phyloP scores from a whole-genome alignment of 2,113 vertebrate genomes.

The Phoxinus phoxinus region DNA sequence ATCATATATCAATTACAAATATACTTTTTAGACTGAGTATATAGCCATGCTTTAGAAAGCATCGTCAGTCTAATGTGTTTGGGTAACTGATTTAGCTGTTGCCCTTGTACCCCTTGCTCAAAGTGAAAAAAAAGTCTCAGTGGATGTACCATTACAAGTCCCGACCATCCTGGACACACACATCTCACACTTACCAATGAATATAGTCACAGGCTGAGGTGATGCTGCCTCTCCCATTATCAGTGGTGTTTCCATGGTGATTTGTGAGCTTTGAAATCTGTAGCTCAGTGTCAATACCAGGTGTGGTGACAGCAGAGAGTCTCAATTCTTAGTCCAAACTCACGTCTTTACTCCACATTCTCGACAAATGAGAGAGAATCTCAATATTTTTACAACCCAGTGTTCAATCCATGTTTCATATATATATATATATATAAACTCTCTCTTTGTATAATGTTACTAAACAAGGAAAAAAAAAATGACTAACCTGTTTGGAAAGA shows the following conservation, averaged over 20 bases:
- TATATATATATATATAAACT: no score
- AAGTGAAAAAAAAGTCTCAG: no score
- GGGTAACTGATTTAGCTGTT: no score
- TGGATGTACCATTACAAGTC: background rate
- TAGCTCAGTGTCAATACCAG: background rate
- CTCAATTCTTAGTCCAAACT: background rate
- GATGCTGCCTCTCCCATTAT: constrained; percentile 34
- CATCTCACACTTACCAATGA: background rate
- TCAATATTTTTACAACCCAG: no score
- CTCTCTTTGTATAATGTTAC: no score
- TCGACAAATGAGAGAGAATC: no score
- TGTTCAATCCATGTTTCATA: no score
- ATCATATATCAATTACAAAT: background rate
- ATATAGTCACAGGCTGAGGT: constrained; percentile 9
- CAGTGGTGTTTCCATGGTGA: constrained; percentile 58
- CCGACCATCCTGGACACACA: background rate
- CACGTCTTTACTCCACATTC: background rate
- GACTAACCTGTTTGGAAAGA: no score
- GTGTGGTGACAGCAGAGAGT: background rate
- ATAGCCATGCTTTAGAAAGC: no score
- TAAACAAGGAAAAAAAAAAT: no score
- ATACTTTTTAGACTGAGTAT: background rate
- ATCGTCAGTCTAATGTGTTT: no score
- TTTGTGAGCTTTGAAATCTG: constrained; percentile 45
- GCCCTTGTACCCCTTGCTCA: no score